Evolutionary conservation across 2,113 vertebrate genomes (phyloP).

Genomic region (Taurulus bubalis): DNA sequence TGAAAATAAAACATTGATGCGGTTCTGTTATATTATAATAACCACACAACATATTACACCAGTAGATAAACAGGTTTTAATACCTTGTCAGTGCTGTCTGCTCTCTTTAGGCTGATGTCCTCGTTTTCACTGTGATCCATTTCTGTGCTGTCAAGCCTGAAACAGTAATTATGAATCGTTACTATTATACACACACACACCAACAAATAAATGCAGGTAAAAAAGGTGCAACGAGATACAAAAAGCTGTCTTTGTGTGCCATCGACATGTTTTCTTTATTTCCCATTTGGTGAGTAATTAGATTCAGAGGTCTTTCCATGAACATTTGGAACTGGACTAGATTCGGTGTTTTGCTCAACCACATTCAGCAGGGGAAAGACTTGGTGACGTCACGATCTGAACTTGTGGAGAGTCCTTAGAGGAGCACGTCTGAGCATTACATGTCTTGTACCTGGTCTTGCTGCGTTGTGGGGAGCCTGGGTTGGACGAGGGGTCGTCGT

Average conservation of each 20-base stretch:
- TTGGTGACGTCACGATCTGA: not conserved
- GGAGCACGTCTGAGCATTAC: not conserved
- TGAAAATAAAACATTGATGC: not conserved
- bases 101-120: conserved; percentile 89
- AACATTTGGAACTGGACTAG: not conserved
- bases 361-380: not conserved
- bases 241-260: not conserved
- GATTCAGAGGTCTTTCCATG: not conserved
- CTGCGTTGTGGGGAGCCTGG: conserved; percentile 95
- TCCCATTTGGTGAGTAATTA: not conserved
- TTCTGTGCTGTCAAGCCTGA: conserved; percentile 91
- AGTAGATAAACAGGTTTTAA: not conserved
- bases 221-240: not conserved
- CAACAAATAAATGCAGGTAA: not conserved
- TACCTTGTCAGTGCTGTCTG: conserved; percentile 80
- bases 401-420: not conserved
- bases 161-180: not conserved
- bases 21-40: not conserved
- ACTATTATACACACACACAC: not conserved
- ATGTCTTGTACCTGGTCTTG: conserved; percentile 87
- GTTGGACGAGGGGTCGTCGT: conserved; percentile 96
- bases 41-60: not conserved
- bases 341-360: not conserved
- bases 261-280: not conserved
- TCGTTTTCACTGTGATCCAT: conserved; percentile 98